phyloP scores from a whole-genome alignment of 2,797 vertebrate species.

The Catharus ustulatus region DNA sequence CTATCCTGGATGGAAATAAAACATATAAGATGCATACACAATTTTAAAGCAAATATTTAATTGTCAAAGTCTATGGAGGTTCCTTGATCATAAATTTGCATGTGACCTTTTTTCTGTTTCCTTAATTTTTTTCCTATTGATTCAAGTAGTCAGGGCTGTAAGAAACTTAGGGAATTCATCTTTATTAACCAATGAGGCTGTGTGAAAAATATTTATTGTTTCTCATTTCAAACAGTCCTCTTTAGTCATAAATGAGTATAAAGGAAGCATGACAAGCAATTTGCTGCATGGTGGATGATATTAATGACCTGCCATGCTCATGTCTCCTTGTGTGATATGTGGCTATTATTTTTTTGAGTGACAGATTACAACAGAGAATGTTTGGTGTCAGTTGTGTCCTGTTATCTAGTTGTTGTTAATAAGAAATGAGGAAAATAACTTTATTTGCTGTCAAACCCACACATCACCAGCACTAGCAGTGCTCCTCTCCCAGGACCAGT shows the following conservation, averaged over 20 bases:
- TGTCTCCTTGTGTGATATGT: constrained; percentile 36
- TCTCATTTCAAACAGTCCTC: constrained; percentile 40
- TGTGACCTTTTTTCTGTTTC: neutral
- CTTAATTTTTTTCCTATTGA: neutral
- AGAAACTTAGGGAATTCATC: neutral
- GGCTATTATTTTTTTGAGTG: constrained; percentile 39
- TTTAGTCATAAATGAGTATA: constrained; percentile 72
- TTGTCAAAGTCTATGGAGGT: constrained; percentile 36
- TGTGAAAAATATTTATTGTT: constrained; percentile 54
- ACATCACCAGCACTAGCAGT: neutral
- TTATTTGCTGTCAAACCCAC: neutral
- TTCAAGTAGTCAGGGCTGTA: neutral
- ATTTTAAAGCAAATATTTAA: constrained; percentile 59
- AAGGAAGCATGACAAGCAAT: constrained; percentile 76
- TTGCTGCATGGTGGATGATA: constrained; percentile 70
- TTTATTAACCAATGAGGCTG: constrained; percentile 1
- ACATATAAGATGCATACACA: constrained; percentile 25
- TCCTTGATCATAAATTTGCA: constrained; percentile 53
- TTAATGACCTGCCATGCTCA: constrained; percentile 73
- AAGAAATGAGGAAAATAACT: constrained; percentile 14
- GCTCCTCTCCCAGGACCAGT: neutral
- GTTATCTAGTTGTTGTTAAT: neutral
- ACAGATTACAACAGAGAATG: constrained; percentile 42
- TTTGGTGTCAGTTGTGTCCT: constrained; percentile 23
- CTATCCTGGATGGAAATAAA: constrained; percentile 42